phyloP scores from a whole-genome alignment of 2,888 invertebrate genomes.

The Eulithis testata region DNA sequence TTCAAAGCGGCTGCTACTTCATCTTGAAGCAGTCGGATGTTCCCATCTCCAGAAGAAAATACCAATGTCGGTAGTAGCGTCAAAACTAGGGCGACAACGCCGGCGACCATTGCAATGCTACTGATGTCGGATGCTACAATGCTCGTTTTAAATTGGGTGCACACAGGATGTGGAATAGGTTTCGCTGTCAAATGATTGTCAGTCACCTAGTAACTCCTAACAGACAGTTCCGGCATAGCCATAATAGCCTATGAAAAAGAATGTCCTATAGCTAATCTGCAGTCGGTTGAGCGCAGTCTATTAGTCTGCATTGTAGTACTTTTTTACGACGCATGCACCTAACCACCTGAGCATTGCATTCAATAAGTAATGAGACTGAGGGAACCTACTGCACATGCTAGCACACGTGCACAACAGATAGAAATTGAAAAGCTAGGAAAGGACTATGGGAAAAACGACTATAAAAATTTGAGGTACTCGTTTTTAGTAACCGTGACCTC shows the following conservation, averaged over 20 bases:
- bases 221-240: conserved; percentile 29
- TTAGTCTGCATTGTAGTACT: too few relatives aligned
- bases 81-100: conserved; percentile 45
- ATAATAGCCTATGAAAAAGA: conserved; percentile 31
- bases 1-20: conserved; percentile 70
- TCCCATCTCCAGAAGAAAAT: conserved; percentile 66
- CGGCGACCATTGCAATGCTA: conserved; percentile 53
- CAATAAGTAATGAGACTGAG: too few relatives aligned
- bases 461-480: too few relatives aligned
- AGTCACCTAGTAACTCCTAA: conserved; percentile 46
- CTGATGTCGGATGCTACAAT: conserved; percentile 29
- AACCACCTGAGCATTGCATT: background rate
- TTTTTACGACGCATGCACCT: background rate
- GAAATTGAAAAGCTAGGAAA: too few relatives aligned
- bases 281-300: background rate
- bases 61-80: conserved; percentile 56
- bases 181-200: conserved; percentile 60
- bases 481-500: too few relatives aligned
- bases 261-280: background rate
- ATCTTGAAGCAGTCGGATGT: conserved; percentile 72
- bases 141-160: conserved; percentile 52
- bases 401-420: too few relatives aligned
- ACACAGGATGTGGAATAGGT: conserved; percentile 63
- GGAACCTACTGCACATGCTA: too few relatives aligned
- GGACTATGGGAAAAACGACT: too few relatives aligned